A percentile compares a stretch with the other conserved stretches of the same genome.
phyloP scores from a whole-genome alignment of 2,888 invertebrate species.

The Zootermopsis nevadensis region DNA sequence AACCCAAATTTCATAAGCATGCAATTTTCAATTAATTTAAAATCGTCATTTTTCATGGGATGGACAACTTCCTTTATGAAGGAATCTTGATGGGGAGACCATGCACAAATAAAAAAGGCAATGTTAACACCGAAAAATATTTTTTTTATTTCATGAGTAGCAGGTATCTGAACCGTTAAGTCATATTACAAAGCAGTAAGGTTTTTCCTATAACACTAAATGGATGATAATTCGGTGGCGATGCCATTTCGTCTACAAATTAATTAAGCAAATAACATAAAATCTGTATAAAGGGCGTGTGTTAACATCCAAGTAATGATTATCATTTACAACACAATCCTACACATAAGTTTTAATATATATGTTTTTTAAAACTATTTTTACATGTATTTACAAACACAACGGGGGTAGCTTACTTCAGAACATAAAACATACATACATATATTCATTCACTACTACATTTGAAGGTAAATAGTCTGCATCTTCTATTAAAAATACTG shows the following conservation, averaged over 20 bases:
- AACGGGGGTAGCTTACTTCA: slow-evolving; percentile 21
- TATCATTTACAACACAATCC: slow-evolving; percentile 44
- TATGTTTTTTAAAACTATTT: slow-evolving; percentile 32
- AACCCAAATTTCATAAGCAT: too few species aligned
- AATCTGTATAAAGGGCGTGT: slow-evolving; percentile 42
- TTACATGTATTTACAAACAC: slow-evolving; percentile 46
- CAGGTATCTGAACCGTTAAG: slow-evolving; percentile 21
- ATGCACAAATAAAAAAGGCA: not conserved
- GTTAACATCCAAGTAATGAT: slow-evolving; percentile 33
- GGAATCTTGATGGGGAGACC: too few species aligned
- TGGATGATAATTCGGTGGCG: slow-evolving; percentile 27
- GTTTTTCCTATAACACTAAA: slow-evolving; percentile 26
- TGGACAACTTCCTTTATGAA: too few species aligned
- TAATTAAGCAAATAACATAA: slow-evolving; percentile 41
- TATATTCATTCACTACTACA: slow-evolving; percentile 20
- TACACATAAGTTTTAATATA: slow-evolving; percentile 30
- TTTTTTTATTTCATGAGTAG: slow-evolving; percentile 44
- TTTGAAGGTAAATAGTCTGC: not conserved
- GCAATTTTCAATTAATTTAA: too few species aligned
- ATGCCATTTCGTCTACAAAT: slow-evolving; percentile 26
- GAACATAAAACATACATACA: slow-evolving; percentile 3
- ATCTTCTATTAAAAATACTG: slow-evolving; percentile 25
- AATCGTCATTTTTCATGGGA: too few species aligned
- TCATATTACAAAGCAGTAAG: slow-evolving; percentile 27
- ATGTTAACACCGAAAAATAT: slow-evolving; percentile 46